Base-by-base conservation (phyloP, 1,140 invertebrate genomes). In the Myzus persicae region DNA sequence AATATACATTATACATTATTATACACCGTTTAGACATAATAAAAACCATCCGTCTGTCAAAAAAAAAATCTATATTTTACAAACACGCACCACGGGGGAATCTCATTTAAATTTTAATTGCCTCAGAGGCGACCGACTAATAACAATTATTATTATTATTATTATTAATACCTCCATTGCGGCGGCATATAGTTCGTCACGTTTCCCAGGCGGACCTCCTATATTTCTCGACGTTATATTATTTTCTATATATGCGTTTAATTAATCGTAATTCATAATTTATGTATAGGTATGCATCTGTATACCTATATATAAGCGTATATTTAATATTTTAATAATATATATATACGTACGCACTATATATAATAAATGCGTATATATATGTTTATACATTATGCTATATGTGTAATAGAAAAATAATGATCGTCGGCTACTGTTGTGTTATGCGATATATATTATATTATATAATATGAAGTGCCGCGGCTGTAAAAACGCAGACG, bases 21-120 rank as follows among this genome's bases (percentile, higher is more conserved):
- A 26, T 22, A 38, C 36, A 46, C 84, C 84, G 84, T 87, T 90
- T 54, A 54, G 20, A 90, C 36, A 9, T 40, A 90, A 90, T 46
- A 91, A 76, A 76, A 67, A 90, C 31, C 8, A 22, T n/a, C 20
- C 9, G 14, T 91, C 48, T 91, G 54, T 54, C 40, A 91, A 92
- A 44, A 92, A 92, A 81, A 67, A 67, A 36, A 26, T 59, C 18
- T n/a, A 81, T 40, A 40, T 59, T 46, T 90, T 59, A 46, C 82
- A 76, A 67, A 76, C 26, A 76, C 20, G 40, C 90, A 38, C 90
- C 67, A 26, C 67, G 22, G 67, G 91, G 91, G 76, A 92, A 92
- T 92, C 91, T 92, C 76, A 92, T 92, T 92, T 92, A 84, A 92
- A 92, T 92, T 92, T 92, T 92, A 92, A 92, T 92, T 84, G 91